phyloP scores from a whole-genome alignment of 2,113 vertebrate species.

The Euleptes europaea region DNA sequence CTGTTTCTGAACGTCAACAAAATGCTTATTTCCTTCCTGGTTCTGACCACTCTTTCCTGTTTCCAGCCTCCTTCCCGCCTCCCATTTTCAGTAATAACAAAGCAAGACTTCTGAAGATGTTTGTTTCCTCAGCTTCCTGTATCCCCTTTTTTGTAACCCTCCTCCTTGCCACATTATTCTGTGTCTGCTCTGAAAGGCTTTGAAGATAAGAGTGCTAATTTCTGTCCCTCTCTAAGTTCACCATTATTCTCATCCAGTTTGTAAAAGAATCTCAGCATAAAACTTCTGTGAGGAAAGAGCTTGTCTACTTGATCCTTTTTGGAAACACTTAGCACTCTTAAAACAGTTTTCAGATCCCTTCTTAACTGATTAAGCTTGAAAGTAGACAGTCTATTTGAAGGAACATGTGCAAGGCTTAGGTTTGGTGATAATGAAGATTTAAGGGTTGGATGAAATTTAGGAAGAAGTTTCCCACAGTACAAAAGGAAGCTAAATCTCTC shows the following conservation, averaged over 20 bases:
- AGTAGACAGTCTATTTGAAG: not conserved
- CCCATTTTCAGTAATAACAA: not conserved
- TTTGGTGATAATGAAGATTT: conserved; percentile 27
- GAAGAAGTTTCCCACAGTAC: conserved; percentile 12
- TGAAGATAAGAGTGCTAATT: not conserved
- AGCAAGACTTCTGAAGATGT: not conserved
- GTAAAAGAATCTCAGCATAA: not conserved
- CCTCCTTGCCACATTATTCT: not conserved
- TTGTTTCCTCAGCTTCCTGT: not conserved
- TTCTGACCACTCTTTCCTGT: not conserved
- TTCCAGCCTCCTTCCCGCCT: not conserved
- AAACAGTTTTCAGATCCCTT: not conserved
- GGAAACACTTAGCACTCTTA: not conserved
- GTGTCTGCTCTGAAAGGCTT: not conserved
- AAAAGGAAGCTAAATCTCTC: not conserved
- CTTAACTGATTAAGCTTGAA: conserved; percentile 14
- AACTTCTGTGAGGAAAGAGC: not conserved
- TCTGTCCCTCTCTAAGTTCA: not conserved
- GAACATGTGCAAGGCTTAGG: not conserved
- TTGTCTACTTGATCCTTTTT: not conserved
- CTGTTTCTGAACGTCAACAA: not conserved
- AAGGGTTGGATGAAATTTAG: not conserved
- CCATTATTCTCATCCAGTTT: not conserved
- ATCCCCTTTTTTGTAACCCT: not conserved
- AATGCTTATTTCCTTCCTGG: not conserved